Evolutionary conservation across 2,113 vertebrate species (phyloP), one percentile per base, ranked within the genome.

Genomic region (Malurus alboscapulatus): DNA sequence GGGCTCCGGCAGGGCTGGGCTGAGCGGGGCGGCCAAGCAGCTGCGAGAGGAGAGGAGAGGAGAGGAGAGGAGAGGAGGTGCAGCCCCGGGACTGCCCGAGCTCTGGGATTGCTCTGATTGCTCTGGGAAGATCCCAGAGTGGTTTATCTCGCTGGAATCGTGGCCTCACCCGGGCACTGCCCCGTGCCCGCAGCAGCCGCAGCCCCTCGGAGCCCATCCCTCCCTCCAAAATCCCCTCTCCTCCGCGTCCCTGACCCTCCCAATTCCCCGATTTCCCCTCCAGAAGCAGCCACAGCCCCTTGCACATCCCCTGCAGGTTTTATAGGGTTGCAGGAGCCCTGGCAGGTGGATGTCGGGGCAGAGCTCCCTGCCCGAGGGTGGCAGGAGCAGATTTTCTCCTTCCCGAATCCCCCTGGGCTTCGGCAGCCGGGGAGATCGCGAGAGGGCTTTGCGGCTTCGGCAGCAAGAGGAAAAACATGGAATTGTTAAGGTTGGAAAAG

Each of bases 231-330:
- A 17, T 21, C 16, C 47, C 14, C 21, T 11, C 15, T 22, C 22
- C 12, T 27, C 10, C 50, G 25, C 30, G 54, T 29, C 19, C 10
- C 36, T 12, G 2, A 15, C n/a, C 77, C 5, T 84, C 65, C 29
- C 29, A 0, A 20, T 8, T 63, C 25, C 44, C 14, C 0, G 0
- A 2, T 15, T 19, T 20, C 3, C 40, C 57, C 57, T 66, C 42
- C 47, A 38, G 81, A 12, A 18, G 45, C 71, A 59, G 32, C 72
- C 71, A 7, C n/a, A 3, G 21, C 12, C 68, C 73, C 30, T 27
- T 65, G 51, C 63, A 5, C 71, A 42, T 29, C 82, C 78, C 93
- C 30, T 80, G 3, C 0, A 0, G 38, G 5, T 87, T 53, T 45
- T 34, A 40, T 51, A 9, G 74, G 82, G 66, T 5, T 75, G 38